These are phyloP conservation scores for Galerucella calmariensis DNA, from an alignment of 2,888 invertebrate genomes.

Conservation along the genomic window DNA sequence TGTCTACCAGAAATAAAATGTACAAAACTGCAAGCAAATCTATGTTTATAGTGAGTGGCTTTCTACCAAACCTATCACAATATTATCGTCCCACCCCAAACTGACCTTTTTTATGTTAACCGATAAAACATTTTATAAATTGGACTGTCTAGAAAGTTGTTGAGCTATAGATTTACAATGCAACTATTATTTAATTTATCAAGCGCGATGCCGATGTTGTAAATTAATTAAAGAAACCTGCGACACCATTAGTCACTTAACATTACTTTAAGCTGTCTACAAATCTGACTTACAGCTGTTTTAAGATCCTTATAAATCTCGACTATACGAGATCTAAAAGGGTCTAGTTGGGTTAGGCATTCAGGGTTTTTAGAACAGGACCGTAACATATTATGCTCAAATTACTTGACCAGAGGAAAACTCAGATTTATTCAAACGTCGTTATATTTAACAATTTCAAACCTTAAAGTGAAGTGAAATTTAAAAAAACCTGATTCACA, in stretches of 20 bases:
- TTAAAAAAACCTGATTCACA: too few relatives aligned
- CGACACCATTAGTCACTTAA: slow-evolving; percentile 64
- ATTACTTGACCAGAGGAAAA: neutral
- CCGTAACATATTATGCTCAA: neutral
- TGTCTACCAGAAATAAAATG: too few relatives aligned
- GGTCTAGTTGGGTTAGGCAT: neutral
- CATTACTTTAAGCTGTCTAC: slow-evolving; percentile 58
- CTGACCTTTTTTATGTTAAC: neutral
- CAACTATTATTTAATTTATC: slow-evolving; percentile 60
- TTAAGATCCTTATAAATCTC: slow-evolving; percentile 21
- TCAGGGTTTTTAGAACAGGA: slow-evolving; percentile 1
- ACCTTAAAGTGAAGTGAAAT: too few relatives aligned
- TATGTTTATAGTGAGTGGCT: too few relatives aligned
- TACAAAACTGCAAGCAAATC: too few relatives aligned
- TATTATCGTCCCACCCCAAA: too few relatives aligned
- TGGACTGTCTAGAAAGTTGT: slow-evolving; percentile 25
- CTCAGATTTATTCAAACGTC: too few relatives aligned
- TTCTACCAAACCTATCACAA: too few relatives aligned
- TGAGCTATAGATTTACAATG: slow-evolving; percentile 52
- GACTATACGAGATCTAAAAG: neutral
- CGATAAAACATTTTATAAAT: slow-evolving; percentile 15
- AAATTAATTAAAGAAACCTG: slow-evolving; percentile 63
- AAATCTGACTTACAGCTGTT: slow-evolving; percentile 61
- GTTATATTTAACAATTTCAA: too few relatives aligned
- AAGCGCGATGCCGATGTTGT: slow-evolving; percentile 56